A percentile compares a stretch with the other conserved stretches of the same genome.
phyloP scores from a whole-genome alignment of 2,113 vertebrate genomes.

The Enhydra lutris region DNA sequence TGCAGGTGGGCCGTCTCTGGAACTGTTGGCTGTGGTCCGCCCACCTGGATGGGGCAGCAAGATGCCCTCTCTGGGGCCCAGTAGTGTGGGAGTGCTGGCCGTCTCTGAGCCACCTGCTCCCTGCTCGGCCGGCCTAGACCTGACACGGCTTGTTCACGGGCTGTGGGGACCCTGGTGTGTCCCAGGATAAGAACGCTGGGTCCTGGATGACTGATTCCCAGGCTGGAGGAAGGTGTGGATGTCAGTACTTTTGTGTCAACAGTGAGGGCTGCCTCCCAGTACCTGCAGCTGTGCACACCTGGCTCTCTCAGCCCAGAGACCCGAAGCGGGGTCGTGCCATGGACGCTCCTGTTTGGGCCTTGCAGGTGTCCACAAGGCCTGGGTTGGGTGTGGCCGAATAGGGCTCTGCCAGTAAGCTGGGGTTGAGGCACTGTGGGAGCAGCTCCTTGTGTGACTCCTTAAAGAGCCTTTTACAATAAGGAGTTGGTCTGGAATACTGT shows the following conservation, averaged over 20 bases:
- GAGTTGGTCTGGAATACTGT: not conserved
- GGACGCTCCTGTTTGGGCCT: not conserved
- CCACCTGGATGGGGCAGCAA: not conserved
- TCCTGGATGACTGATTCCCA: not conserved
- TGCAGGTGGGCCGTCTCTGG: not conserved
- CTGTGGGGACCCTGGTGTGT: not conserved
- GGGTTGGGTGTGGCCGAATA: not conserved
- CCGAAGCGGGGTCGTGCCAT: not conserved
- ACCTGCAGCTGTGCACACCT: accelerated
- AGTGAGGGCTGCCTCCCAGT: too few relatives aligned
- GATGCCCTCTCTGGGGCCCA: not conserved
- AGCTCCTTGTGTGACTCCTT: not conserved
- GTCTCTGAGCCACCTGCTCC: not conserved
- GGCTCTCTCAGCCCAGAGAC: not conserved
- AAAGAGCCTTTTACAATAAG: not conserved
- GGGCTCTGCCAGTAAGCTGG: not conserved
- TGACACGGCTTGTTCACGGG: not conserved
- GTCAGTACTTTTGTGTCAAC: too few relatives aligned
- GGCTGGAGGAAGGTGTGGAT: not conserved
- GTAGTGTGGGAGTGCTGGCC: too few relatives aligned
- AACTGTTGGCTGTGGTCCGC: too few relatives aligned
- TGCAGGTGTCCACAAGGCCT: not conserved
- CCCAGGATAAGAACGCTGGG: not conserved
- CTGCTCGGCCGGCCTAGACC: not conserved
- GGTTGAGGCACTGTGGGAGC: accelerated